Percentiles rank a stretch among this genome's conserved stretches.
phyloP scores from a whole-genome alignment of 2,113 vertebrate genomes.

The Poecile atricapillus region DNA sequence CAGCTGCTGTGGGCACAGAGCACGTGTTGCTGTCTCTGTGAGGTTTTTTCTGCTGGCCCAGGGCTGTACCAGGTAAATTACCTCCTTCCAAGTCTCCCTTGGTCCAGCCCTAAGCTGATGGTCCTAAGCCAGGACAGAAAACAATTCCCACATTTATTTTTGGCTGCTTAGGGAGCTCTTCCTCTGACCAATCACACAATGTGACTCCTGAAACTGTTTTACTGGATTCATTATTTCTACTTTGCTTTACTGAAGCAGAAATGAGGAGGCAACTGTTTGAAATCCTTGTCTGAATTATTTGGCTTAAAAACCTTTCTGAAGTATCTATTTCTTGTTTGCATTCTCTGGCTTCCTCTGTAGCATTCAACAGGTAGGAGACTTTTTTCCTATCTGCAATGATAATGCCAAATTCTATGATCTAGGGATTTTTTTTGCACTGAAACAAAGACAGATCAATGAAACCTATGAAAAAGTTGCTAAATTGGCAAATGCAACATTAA shows the following conservation, averaged over 20 bases:
- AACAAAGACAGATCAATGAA: not conserved
- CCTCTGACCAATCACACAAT: not conserved
- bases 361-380: not conserved
- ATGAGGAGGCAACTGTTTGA: not conserved
- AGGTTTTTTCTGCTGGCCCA: not conserved
- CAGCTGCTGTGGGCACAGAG: not conserved
- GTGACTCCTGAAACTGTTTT: not conserved
- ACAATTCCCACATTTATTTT: fast-evolving
- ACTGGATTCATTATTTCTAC: not conserved
- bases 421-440: not conserved
- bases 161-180: not conserved
- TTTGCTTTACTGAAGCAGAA: not conserved
- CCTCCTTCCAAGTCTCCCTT: not conserved
- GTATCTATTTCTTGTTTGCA: not conserved
- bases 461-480: not conserved
- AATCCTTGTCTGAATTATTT: not conserved
- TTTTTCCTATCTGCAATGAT: not conserved
- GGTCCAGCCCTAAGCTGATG: not conserved
- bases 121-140: not conserved
- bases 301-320: not conserved
- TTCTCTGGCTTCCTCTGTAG: not conserved
- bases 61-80: not conserved
- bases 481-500: not conserved
- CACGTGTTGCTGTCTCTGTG: fast-evolving
- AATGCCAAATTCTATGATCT: not conserved